A percentile compares a stretch with the other conserved stretches of the same genome.
Conservation (phyloP, 2,888 invertebrate genomes). For the Sphinx pinastri region DNA sequence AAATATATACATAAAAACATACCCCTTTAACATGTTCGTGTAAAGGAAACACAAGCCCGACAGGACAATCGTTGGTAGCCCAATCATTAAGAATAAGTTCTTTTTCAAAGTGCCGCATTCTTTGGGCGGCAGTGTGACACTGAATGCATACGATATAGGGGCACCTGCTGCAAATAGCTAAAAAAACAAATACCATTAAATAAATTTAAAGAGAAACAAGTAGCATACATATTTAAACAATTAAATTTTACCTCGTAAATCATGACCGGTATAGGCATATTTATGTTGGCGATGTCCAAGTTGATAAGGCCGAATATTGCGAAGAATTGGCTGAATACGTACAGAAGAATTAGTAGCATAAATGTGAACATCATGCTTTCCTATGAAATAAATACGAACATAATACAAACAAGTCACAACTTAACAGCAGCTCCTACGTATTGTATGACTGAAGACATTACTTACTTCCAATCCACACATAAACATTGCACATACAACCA, state of each 20-base stretch:
- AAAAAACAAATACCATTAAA: slow-evolving; percentile 33
- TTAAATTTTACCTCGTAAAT: slow-evolving; percentile 64
- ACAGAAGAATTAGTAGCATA: slow-evolving; percentile 68
- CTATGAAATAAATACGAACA: slow-evolving; percentile 54
- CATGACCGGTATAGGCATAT: slow-evolving; percentile 74
- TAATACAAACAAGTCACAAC: not conserved
- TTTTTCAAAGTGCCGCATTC: slow-evolving; percentile 62
- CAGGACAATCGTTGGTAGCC: slow-evolving; percentile 65
- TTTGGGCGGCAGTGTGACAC: slow-evolving; percentile 63
- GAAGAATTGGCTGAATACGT: slow-evolving; percentile 78
- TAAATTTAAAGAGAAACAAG: too few relatives aligned
- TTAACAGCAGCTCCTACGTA: too few relatives aligned
- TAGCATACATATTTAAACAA: slow-evolving; percentile 24
- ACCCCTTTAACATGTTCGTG: slow-evolving; percentile 78
- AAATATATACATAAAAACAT: too few relatives aligned
- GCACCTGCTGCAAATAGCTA: slow-evolving; percentile 77
- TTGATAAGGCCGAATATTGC: slow-evolving; percentile 77
- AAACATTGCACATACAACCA: slow-evolving; percentile 85
- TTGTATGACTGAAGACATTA: slow-evolving; percentile 21
- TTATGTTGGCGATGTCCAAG: slow-evolving; percentile 74
- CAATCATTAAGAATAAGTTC: slow-evolving; percentile 66
- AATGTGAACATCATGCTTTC: slow-evolving; percentile 80
- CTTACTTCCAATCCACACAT: slow-evolving; percentile 86
- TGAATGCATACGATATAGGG: slow-evolving; percentile 75
- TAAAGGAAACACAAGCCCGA: slow-evolving; percentile 73